Conservation (phyloP, 2,888 invertebrate genomes). For the Nomada ferruginata region DNA sequence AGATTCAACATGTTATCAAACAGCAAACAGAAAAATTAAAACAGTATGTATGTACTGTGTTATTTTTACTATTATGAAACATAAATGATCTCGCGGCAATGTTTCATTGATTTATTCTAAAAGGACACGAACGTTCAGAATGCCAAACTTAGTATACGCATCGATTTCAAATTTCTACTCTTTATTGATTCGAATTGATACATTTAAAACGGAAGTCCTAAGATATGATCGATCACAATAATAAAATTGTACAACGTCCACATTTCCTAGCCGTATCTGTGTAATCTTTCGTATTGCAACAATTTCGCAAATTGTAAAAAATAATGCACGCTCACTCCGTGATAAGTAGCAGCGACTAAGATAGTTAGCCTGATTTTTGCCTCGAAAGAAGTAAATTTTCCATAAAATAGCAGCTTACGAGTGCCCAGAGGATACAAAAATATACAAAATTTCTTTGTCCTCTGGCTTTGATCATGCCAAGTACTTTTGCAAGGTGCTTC, state of each 20-base stretch:
- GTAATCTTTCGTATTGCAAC: not conserved
- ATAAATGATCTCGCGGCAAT: too few relatives aligned
- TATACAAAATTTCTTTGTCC: constrained; percentile 1
- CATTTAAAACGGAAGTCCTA: not conserved
- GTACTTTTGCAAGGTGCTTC: not conserved
- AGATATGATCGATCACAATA: not conserved
- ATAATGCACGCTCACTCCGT: not conserved
- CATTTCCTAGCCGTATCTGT: too few relatives aligned
- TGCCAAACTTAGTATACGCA: too few relatives aligned
- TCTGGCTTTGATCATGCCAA: not conserved
- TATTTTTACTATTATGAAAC: too few relatives aligned
- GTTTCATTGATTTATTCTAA: too few relatives aligned
- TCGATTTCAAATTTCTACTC: too few relatives aligned
- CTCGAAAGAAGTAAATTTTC: not conserved
- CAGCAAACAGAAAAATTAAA: not conserved
- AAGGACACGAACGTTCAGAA: too few relatives aligned
- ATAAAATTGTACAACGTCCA: too few relatives aligned
- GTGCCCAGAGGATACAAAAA: not conserved
- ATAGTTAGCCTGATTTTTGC: constrained; percentile 4
- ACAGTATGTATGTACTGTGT: too few relatives aligned
- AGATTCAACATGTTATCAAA: not conserved
- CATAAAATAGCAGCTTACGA: constrained; percentile 3
- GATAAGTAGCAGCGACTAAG: constrained; percentile 12
- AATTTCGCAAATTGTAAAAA: constrained; percentile 1
- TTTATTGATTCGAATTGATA: too few relatives aligned